Conservation (phyloP, 2,888 invertebrate species). For the Cephus spinipes region DNA sequence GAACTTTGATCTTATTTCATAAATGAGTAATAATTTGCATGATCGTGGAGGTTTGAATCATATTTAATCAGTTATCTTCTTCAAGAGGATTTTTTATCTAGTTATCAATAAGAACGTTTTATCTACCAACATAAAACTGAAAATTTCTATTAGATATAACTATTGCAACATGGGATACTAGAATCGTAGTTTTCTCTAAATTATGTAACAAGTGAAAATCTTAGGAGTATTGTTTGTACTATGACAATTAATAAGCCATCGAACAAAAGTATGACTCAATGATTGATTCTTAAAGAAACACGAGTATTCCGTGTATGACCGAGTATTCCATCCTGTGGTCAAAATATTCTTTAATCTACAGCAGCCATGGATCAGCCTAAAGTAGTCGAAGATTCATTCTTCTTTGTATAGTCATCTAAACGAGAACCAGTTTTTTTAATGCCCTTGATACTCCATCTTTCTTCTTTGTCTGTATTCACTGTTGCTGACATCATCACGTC, state of each 20-base stretch:
- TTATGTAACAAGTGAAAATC: background rate
- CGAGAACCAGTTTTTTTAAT: background rate
- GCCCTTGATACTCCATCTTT: background rate
- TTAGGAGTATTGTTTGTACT: background rate
- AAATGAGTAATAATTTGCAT: background rate
- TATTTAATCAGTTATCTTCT: background rate
- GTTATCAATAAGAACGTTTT: background rate
- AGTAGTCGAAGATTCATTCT: background rate
- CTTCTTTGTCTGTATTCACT: background rate
- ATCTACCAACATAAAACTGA: background rate
- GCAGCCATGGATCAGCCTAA: background rate
- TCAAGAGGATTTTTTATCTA: background rate
- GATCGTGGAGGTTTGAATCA: background rate
- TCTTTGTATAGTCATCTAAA: background rate
- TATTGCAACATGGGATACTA: background rate
- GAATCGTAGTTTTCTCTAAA: background rate
- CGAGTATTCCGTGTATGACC: too few relatives aligned
- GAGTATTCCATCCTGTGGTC: too few relatives aligned
- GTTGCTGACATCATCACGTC: background rate
- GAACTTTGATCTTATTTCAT: background rate
- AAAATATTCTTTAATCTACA: background rate
- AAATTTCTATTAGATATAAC: background rate
- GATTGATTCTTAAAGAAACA: background rate
- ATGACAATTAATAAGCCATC: background rate
- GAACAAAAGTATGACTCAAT: background rate